Base-by-base conservation (phyloP, 2,888 invertebrate genomes). In the Mythimna loreyi region DNA sequence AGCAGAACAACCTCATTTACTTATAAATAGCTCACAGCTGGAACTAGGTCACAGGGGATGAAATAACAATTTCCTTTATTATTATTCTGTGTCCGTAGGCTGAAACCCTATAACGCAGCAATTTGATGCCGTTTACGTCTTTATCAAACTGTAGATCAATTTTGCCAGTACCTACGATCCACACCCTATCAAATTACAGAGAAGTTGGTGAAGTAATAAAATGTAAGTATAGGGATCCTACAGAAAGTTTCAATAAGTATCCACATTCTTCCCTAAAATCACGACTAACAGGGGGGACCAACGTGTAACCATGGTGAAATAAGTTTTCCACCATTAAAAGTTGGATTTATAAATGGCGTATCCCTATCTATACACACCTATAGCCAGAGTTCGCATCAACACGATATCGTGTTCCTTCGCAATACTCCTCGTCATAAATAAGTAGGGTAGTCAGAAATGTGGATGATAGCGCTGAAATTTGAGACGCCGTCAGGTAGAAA, bases 401-500 rank as follows among this genome's bases (percentile, higher is more conserved):
- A 75, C 62, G 76, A 66, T 80, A 80, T 78, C 77, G 80, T 78
- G 77, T 75, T 71, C 28, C 76, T 60, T 70, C n/a, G 80, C 76
- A 57, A 80, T 80, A 70, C 62, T 13, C 56, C 60, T 63, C 76
- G 53, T 75, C 77, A 65, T 78, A 80, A 78, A 78, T 80, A 80
- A 75, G 28, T 40, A 64, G 65, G 74, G 36, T 47, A 75, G 81
- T 62, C 71, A 80, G 53, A 80, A 78, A 75, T 70, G 76, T 60
- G 63, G 59, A 66, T 53, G 76, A 75, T 75, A 70, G 49, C 68
- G 43, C 53, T 62, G 61, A 75, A 71, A 62, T 82, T 82, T 61
- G 70, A 79, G 71, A 70, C 69, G 13, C 4, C 13, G 55, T 59
- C 57, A 57, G 62, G 36, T 33, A 53, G 25, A 66, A 59, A 71